Base-by-base conservation (phyloP, 2,888 invertebrate genomes). In the Mycalesis mineus region DNA sequence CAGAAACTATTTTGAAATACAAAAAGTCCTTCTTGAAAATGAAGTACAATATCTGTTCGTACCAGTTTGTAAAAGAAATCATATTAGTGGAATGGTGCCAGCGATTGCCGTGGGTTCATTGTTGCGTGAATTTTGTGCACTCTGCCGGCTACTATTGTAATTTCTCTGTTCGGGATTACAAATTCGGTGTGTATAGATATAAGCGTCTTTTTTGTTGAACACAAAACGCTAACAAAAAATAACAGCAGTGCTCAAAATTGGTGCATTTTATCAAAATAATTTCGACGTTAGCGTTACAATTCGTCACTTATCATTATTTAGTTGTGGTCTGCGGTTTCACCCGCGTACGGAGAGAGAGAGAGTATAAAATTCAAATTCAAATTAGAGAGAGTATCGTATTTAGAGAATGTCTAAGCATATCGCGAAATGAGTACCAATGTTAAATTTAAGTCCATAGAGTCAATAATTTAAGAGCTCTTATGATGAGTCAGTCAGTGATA, bases 31-130 rank as follows among this genome's bases (percentile, higher is more conserved):
- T 40, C 15, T 51, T 15, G 29, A 51, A 51, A 51, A 51, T 39
- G 8, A 40, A 51, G 11, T 51, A 51, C 31, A 51, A 51, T 51
- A 51, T 58, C 64, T 63, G 62, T 65, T 61, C 58, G 59, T 57
- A 58, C 57, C 65, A 66, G 63, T 53, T 65, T 61, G 61, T 65
- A 67, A 62, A 65, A 64, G 67, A 62, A 67, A 65, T 67, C 63
- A 63, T 68, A 68, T 67, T 67, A 68, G 67, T 66, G 67, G 67
- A 67, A 68, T 63, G 60, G 61, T 67, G 68, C 55, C 61, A 58
- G 58, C 47, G 53, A 57, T 60, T 60, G 52, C 57, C 48, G 44
- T 41, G 58, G 47, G 50, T 47, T 52, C 61, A 50, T 55, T 55
- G 55, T 58, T 55, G 51, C 58, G 49, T 58, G 58, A 59, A 58